A percentile compares a stretch with the other conserved stretches of the same genome.
Conservation (phyloP, 2,113 vertebrate species). For the Anser cygnoides region DNA sequence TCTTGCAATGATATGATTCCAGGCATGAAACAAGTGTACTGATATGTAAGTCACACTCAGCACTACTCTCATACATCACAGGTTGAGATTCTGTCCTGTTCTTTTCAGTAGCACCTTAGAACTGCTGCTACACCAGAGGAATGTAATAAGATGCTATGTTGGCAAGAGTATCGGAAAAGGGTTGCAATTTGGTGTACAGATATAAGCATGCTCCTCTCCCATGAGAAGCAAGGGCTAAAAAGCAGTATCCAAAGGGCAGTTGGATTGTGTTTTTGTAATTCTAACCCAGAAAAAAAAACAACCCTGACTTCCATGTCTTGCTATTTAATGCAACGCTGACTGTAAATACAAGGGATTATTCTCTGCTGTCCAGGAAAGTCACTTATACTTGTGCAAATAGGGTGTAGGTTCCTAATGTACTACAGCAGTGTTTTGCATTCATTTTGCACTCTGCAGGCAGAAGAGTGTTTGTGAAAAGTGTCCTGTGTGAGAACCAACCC, state of each 20-base stretch:
- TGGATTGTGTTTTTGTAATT: background rate
- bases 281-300: background rate
- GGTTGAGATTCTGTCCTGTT: background rate
- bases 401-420: background rate
- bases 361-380: background rate
- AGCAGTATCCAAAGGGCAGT: background rate
- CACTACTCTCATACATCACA: background rate
- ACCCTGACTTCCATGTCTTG: background rate
- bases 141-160: background rate
- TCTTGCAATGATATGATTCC: background rate
- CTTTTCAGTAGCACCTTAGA: constrained; percentile 13
- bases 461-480: background rate
- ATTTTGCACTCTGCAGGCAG: background rate
- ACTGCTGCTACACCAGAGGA: background rate
- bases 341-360: background rate
- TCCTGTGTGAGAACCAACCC: background rate
- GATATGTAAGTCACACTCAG: background rate
- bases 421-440: background rate
- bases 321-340: background rate
- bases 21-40: constrained; percentile 13
- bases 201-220: background rate
- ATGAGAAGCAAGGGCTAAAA: background rate
- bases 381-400: background rate
- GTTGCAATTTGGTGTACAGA: background rate
- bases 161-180: background rate